Evolutionary conservation across 2,113 vertebrate genomes (phyloP).

Genomic region (Coracopsis vasa): DNA sequence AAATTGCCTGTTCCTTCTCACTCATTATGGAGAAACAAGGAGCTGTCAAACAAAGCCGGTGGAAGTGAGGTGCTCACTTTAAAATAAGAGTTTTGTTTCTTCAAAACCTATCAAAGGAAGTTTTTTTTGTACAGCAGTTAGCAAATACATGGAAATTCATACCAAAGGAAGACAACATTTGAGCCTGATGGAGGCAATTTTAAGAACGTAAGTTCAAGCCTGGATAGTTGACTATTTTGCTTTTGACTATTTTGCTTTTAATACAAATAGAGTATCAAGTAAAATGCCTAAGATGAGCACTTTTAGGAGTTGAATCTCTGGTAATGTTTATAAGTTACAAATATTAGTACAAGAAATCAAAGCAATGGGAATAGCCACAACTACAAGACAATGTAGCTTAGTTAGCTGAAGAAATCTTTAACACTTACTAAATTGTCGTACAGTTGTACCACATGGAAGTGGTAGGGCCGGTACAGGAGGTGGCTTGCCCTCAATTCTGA

Average conservation of each 20-base stretch:
- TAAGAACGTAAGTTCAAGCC: background rate
- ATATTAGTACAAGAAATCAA: background rate
- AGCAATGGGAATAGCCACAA: background rate
- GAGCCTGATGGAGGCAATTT: background rate
- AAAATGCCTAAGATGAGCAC: background rate
- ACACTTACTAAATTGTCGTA: background rate
- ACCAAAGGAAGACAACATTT: background rate
- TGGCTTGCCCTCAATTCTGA: background rate
- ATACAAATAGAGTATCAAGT: background rate
- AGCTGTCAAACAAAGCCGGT: background rate
- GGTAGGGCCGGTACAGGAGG: background rate
- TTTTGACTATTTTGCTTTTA: background rate
- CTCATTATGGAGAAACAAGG: background rate
- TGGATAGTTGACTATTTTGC: background rate
- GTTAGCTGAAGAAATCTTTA: background rate
- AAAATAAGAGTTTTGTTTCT: background rate
- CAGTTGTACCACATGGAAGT: background rate
- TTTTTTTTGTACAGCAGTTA: background rate
- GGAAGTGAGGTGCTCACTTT: background rate
- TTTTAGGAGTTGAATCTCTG: background rate
- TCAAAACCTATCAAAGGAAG: background rate
- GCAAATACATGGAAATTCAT: background rate
- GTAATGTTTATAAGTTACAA: background rate
- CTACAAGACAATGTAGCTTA: background rate
- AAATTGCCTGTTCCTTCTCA: background rate